Base-by-base conservation (phyloP, 2,888 invertebrate species). In the Scaptomyza flava region DNA sequence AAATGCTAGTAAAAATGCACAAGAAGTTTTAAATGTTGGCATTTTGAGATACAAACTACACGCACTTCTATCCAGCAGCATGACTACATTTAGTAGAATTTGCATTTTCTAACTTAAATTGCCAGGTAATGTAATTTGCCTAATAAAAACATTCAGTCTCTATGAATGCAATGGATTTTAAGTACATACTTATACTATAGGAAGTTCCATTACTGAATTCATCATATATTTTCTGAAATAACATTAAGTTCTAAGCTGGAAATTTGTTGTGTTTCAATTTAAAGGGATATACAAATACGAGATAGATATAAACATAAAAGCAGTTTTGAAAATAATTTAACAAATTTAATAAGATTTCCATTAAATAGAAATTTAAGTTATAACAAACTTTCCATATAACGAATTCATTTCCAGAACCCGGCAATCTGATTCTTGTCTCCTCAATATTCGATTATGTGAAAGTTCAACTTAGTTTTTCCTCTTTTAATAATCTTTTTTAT, bases 11-110 rank as follows among this genome's bases (percentile, higher is more conserved):
- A 33, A 45, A 31, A 51, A 31, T n/a, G 43, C 53, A 43, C 34
- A 73, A 51, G 33, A 43, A 60, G n/a, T 23, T 23, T 41, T 33
- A 27, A 36, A 31, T 31, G 31, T 23, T 31, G 14, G 9, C 31
- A 6, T 23, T 51, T 36, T 17, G 23, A 43, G 43, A 38, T n/a
- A 3, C 5, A 20, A 8, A 33, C 6, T 6, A 43, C 14, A 43
- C 41, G 23, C 57, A 42, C 43, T 41, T 36, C 3, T 14, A 23
- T 8, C 14, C 4, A 31, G 31, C 9, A 12, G 34, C 46, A 30
- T 20, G 20, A 30, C 41, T 23, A 38, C 27, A 12, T 31, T 43
- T 8, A 34, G 6, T 33, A n/a, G 14, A 9, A 27, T 27, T 14
- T 17, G 8, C 34, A 41, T 17, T 2, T 11, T 12, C 48, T 9